Conservation (phyloP, 2,113 vertebrate genomes). For the Verasper variegatus region DNA sequence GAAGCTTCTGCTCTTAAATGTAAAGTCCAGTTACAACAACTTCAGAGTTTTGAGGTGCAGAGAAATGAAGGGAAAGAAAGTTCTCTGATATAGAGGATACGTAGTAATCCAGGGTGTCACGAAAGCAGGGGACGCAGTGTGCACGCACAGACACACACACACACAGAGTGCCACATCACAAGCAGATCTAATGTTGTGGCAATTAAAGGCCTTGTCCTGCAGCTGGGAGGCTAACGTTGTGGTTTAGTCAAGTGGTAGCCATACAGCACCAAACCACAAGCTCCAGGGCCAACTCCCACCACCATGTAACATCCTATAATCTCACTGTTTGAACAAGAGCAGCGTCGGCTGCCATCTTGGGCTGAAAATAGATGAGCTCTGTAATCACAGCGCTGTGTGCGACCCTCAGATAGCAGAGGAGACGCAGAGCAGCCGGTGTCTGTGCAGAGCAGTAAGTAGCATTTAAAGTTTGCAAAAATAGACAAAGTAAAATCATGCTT, state of each 20-base stretch:
- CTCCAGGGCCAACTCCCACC: conserved; percentile 25
- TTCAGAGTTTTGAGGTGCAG: background rate
- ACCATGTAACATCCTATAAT: conserved; percentile 58
- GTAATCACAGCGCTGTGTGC: conserved; percentile 57
- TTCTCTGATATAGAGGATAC: background rate
- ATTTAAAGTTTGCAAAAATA: conserved; percentile 60
- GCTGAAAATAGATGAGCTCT: conserved; percentile 63
- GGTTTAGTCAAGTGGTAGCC: conserved; percentile 37
- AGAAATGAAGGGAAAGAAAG: background rate
- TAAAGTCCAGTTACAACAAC: background rate
- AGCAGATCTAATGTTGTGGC: background rate
- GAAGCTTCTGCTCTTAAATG: background rate
- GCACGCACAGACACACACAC: background rate
- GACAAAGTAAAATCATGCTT: conserved; percentile 43
- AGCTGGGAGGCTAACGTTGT: conserved; percentile 1
- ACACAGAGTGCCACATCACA: conserved; percentile 39
- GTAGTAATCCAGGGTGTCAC: background rate
- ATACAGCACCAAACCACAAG: conserved; percentile 44
- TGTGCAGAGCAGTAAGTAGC: conserved; percentile 22
- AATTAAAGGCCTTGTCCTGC: conserved; percentile 31
- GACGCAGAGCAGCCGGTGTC: background rate
- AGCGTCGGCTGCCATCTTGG: background rate
- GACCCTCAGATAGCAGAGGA: conserved; percentile 21
- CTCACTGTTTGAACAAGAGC: conserved; percentile 40
- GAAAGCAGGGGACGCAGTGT: background rate